Evolutionary conservation across 2,888 invertebrate genomes (phyloP), one percentile per base, ranked within the genome.

Genomic region (Alloplasta piceator): DNA sequence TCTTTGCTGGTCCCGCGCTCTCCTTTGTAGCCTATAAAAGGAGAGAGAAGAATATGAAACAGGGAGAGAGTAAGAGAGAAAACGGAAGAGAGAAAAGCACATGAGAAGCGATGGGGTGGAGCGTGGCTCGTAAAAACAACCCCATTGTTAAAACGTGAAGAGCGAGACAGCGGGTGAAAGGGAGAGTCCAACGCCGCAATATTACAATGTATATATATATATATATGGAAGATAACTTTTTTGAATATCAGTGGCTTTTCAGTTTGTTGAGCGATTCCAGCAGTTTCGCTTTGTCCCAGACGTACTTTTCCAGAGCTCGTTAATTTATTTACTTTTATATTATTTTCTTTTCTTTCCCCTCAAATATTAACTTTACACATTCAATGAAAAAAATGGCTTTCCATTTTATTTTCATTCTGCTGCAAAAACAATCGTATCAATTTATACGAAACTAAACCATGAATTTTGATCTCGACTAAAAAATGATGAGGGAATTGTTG

Each of bases 121-220:
- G 74, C 77, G 77, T 46, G 67, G 82, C 80, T 88, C 88, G 88
- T 90, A 91, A 91, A 91, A 90, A 89, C 90, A 90, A 87, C 86
- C 88, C 88, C 87, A 89, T 90, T 91, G 90, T 90, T 90, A 88
- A 75, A 75, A 88, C 86, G 88, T 83, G 86, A 85, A 78, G 56
- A 70, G 46, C 64, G 73, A 77, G 77, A 67, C 70, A 74, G 58
- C 43, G 77, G 43, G n/a, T 56, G 61, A 76, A 78, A 78, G 82
- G 78, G 78, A 78, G 74, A 82, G 75, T 72, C 67, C 38, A 50
- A 26, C 39, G 61, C 46, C 56, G 66, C 55, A 56, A 61, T 58
- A 74, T 56, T 63, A 74, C 64, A 64, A 55, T 7, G 36, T 55
- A 14, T 50, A 39, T 61, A 38, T 60, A 71, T 7, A 9, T 64